A percentile compares a stretch with the other conserved stretches of the same genome.
Evolutionary conservation across 1,140 invertebrate species (phyloP).

Genomic region (Condylostylus longicornis): DNA sequence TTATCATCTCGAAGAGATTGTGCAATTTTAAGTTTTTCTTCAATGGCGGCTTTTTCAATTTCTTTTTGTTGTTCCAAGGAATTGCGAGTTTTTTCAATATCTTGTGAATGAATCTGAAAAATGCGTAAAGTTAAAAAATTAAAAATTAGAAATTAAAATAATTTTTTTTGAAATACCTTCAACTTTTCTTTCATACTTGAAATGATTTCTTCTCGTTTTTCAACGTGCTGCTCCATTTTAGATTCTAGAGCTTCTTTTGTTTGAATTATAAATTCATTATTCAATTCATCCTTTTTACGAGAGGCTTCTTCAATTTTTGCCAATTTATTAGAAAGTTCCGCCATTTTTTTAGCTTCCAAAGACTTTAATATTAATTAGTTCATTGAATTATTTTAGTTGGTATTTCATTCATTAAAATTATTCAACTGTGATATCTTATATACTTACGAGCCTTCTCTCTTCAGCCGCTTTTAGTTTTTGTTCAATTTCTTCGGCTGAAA

Average conservation of each 20-base stretch:
- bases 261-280: slow-evolving; percentile 60
- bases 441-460: slow-evolving; percentile 67
- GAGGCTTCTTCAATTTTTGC: slow-evolving; percentile 78
- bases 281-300: slow-evolving; percentile 75
- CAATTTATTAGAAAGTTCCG: slow-evolving; percentile 62
- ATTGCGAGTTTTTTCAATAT: slow-evolving; percentile 67
- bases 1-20: slow-evolving; percentile 72
- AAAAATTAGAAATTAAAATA: neutral
- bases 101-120: slow-evolving; percentile 49
- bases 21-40: slow-evolving; percentile 70
- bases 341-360: slow-evolving; percentile 70
- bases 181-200: slow-evolving; percentile 71
- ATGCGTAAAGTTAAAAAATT: neutral
- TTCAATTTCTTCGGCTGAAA: slow-evolving; percentile 71
- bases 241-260: slow-evolving; percentile 75
- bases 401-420: neutral
- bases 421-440: neutral
- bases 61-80: slow-evolving; percentile 66
- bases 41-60: slow-evolving; percentile 64
- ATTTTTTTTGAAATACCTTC: slow-evolving; percentile 50
- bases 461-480: slow-evolving; percentile 83
- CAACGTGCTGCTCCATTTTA: slow-evolving; percentile 76
- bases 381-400: neutral
- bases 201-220: slow-evolving; percentile 78
- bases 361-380: slow-evolving; percentile 36